Evolutionary conservation across 2,797 vertebrate species (phyloP).

Genomic region (Myioborus melanocephalus): DNA sequence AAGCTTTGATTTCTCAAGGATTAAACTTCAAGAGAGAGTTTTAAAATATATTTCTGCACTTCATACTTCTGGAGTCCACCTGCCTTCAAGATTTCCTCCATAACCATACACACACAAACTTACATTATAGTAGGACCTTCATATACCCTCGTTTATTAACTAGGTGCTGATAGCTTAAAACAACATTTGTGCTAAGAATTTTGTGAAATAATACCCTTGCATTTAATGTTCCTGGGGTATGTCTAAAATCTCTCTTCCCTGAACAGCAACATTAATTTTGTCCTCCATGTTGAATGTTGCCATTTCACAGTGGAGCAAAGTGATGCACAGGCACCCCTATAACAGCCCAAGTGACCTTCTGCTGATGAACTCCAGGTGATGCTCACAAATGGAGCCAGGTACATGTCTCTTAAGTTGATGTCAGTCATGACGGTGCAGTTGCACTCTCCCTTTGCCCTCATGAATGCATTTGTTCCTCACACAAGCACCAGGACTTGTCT

Average conservation of each 20-base stretch:
- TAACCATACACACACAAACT: neutral
- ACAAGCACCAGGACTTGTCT: neutral
- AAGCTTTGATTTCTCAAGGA: neutral
- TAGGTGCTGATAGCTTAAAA: neutral
- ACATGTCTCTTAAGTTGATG: neutral
- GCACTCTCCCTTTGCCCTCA: neutral
- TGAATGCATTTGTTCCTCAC: neutral
- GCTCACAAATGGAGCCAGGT: rapidly evolving
- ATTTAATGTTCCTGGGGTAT: neutral
- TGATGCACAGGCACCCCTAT: rapidly evolving
- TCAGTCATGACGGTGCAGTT: neutral
- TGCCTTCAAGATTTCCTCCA: neutral
- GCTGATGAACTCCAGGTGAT: neutral
- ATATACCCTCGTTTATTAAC: neutral
- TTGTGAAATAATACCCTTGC: neutral
- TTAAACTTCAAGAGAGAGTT: neutral
- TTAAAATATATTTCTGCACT: neutral
- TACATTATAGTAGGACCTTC: neutral
- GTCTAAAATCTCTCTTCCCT: neutral
- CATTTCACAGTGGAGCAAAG: neutral
- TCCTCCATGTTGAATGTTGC: neutral
- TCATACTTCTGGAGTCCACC: neutral
- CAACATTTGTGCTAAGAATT: neutral
- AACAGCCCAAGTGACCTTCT: neutral
- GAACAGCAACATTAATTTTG: neutral